Base-by-base conservation (phyloP, 2,888 invertebrate species). In the Drosophila villosipedis region DNA sequence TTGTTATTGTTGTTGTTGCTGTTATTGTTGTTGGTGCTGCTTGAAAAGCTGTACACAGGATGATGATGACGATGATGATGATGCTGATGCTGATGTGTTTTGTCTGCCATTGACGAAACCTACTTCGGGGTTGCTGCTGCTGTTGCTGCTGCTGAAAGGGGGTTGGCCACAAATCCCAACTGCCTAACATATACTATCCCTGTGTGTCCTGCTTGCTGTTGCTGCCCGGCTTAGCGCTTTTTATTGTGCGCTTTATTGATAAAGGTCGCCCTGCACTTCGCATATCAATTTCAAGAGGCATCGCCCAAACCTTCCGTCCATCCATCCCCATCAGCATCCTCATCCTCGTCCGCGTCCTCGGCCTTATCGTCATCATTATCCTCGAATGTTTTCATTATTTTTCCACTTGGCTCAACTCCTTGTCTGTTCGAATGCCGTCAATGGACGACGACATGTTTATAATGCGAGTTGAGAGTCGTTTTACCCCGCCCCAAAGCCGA, bases 321-420 rank as follows among this genome's bases (percentile, higher is more conserved):
- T 28, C 37, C 55, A 16, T 19, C 3, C 1, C 14, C 47, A 14
- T 6, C 35, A 25, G n/a, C 10, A 12, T 35, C 0, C 28, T 4
- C 12, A 33, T 28, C 7, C 47, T 19, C n/a, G n/a, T 31, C 31
- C 31, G 28, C 28, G 22, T 22, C 9, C 4, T 25, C 25, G 25
- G 28, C 58, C 22, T 30, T 58, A 43, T 61, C 71, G 41, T 77
- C 84, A 78, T 86, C 86, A 88, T 86, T 86, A 84, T 85, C 82
- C 82, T 79, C 83, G 84, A 91, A 90, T 92, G 91, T 92, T 92
- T 92, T 92, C 92, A 92, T 92, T 91, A 91, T 92, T 92, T 92
- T 92, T 91, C 92, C 92, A 91, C 92, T 91, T 90, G 92, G 92
- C 82, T 92, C 92, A 91, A 91, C 89, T 91, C 85, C 92, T 91